Percentiles rank a stretch among this genome's conserved stretches.
Conservation (phyloP, 2,888 invertebrate species). For the Yponomeuta sedellus region DNA sequence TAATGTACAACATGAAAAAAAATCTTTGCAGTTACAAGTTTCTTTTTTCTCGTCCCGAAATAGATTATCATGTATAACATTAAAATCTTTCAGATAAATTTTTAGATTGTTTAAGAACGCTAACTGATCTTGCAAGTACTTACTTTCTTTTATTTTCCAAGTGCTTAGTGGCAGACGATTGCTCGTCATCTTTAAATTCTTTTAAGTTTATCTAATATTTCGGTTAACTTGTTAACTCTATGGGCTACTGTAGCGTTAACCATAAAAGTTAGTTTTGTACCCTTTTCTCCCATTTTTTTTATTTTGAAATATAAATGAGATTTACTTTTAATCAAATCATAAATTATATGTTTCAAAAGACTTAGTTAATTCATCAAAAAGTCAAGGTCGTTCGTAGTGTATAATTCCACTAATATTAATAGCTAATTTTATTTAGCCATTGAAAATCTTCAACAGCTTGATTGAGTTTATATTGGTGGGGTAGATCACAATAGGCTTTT, state of each 20-base stretch:
- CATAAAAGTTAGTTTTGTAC: conserved; percentile 45
- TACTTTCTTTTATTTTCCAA: conserved; percentile 51
- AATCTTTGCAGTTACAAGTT: conserved; percentile 53
- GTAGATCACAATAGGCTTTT: conserved; percentile 36
- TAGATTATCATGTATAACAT: conserved; percentile 27
- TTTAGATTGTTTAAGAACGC: conserved; percentile 49
- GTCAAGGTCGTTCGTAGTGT: conserved; percentile 39
- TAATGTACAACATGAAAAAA: conserved; percentile 52
- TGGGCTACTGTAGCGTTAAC: conserved; percentile 46
- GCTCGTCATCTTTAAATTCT: conserved; percentile 30
- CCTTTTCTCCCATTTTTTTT: conserved; percentile 43
- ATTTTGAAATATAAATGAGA: conserved; percentile 35
- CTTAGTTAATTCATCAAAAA: conserved; percentile 47
- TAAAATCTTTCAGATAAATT: conserved; percentile 42
- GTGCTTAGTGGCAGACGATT: conserved; percentile 45
- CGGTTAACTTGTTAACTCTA: too few relatives aligned
- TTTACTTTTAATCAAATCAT: conserved; percentile 38
- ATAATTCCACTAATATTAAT: conserved; percentile 44
- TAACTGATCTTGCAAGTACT: conserved; percentile 46
- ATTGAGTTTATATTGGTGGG: conserved; percentile 27
- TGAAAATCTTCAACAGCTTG: conserved; percentile 45
- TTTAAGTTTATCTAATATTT: too few relatives aligned
- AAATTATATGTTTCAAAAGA: conserved; percentile 60
- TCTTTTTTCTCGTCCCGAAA: conserved; percentile 37
- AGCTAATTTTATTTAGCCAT: conserved; percentile 60